phyloP scores from a whole-genome alignment of 1,140 invertebrate genomes.

The Papilio machaon region DNA sequence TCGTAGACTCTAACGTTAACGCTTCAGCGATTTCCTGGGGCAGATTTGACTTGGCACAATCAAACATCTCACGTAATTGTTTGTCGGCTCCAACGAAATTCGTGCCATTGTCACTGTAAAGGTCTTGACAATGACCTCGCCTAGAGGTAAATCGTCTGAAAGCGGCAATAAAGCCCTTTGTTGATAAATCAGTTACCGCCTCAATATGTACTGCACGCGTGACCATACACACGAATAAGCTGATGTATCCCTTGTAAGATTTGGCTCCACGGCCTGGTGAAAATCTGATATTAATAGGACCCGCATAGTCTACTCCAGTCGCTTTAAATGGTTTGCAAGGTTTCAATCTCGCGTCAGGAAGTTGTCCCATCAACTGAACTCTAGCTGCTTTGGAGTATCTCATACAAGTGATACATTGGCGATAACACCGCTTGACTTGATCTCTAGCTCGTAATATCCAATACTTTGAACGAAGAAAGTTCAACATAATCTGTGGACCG shows the following conservation, averaged over 20 bases:
- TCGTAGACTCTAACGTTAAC: constrained; percentile 38
- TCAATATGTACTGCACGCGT: constrained; percentile 43
- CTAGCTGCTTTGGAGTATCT: no score
- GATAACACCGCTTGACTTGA: no score
- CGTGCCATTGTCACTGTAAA: constrained; percentile 51
- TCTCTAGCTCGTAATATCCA: no score
- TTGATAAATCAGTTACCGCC: constrained; percentile 38
- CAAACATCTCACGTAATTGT: constrained; percentile 39
- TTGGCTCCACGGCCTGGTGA: constrained; percentile 43
- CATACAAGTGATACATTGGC: no score
- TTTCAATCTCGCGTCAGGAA: constrained; percentile 33
- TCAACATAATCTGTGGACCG: no score
- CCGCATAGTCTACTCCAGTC: constrained; percentile 44
- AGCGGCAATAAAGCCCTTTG: constrained; percentile 44
- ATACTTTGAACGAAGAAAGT: no score
- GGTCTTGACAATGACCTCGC: constrained; percentile 42
- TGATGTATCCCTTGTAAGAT: constrained; percentile 46
- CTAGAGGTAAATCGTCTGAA: constrained; percentile 42
- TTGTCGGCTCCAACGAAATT: constrained; percentile 62
- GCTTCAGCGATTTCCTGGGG: constrained; percentile 35
- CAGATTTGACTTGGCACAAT: constrained; percentile 22
- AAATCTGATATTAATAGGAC: constrained; percentile 43
- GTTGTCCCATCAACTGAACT: no score
- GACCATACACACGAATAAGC: constrained; percentile 43
- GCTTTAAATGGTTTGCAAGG: constrained; percentile 41